Percentiles rank a stretch among this genome's conserved stretches.
Conservation (phyloP, 2,797 vertebrate species). For the Ptychadena robeensis region DNA sequence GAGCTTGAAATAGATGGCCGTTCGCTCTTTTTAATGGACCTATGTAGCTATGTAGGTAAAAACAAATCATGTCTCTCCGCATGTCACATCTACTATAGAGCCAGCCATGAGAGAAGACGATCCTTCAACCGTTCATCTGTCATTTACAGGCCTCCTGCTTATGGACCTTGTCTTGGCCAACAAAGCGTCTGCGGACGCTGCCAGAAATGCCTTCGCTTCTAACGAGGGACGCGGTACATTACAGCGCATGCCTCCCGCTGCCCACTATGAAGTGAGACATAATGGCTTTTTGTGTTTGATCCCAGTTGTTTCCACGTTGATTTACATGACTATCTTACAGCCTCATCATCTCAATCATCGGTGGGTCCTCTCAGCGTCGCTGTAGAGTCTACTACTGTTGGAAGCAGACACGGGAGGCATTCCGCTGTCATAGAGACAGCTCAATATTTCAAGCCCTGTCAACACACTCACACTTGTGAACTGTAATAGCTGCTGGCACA, state of each 20-base stretch:
- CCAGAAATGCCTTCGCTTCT: neutral
- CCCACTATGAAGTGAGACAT: neutral
- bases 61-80: neutral
- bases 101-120: neutral
- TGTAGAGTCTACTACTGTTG: neutral
- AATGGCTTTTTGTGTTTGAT: neutral
- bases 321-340: neutral
- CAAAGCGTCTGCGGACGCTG: slow-evolving; percentile 21
- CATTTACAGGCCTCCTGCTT: neutral
- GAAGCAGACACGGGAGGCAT: slow-evolving; percentile 65
- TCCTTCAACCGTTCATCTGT: neutral
- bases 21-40: too few relatives aligned
- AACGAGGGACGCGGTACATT: neutral
- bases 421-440: slow-evolving; percentile 57
- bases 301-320: neutral
- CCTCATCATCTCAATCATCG: slow-evolving; percentile 42
- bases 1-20: too few relatives aligned
- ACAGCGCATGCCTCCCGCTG: neutral
- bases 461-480: slow-evolving; percentile 54
- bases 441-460: slow-evolving; percentile 63
- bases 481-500: slow-evolving; percentile 66
- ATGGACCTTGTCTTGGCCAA: slow-evolving; percentile 21
- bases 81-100: neutral
- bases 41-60: too few relatives aligned
- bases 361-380: slow-evolving; percentile 21